Conservation (phyloP, 92 coral and sea anemone species). For the Epizoanthus ramosus region DNA sequence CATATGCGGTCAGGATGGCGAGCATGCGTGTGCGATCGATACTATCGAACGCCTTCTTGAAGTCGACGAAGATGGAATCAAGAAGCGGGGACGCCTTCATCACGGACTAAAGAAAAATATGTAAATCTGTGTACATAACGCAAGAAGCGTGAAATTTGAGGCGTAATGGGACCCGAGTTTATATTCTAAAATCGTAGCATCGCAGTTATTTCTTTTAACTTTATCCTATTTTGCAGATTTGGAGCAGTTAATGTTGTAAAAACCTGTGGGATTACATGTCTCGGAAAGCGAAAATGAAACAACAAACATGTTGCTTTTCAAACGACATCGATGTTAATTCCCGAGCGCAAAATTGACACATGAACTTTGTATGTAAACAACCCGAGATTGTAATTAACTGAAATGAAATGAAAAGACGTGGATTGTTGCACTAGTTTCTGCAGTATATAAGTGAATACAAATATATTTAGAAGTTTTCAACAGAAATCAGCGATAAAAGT, state of each 20-base stretch:
- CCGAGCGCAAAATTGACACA: too few relatives aligned
- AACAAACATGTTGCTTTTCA: slow-evolving; percentile 7
- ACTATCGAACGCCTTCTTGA: too few relatives aligned
- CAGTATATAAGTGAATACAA: too few relatives aligned
- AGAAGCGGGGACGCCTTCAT: slow-evolving; percentile 11
- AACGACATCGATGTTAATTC: neutral
- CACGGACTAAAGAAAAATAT: slow-evolving; percentile 9
- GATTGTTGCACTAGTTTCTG: too few relatives aligned
- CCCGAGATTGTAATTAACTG: too few relatives aligned
- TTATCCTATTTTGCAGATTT: neutral
- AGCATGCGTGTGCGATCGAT: too few relatives aligned
- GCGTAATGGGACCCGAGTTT: neutral
- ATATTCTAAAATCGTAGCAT: neutral
- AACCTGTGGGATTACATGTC: slow-evolving; percentile 14
- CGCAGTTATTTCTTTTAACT: slow-evolving; percentile 4
- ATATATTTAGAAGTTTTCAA: too few relatives aligned
- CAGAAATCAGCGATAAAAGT: too few relatives aligned
- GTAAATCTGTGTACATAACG: neutral
- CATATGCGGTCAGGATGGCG: too few relatives aligned
- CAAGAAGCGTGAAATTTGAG: slow-evolving; percentile 10
- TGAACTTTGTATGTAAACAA: too few relatives aligned
- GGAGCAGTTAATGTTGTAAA: slow-evolving; percentile 4
- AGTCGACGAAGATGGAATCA: too few relatives aligned
- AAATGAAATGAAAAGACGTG: too few relatives aligned
- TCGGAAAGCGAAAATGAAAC: slow-evolving; percentile 8